Percentiles rank a stretch among this genome's conserved stretches.
Conservation (phyloP, 2,797 vertebrate species). For the Rhyacichthys aspro region DNA sequence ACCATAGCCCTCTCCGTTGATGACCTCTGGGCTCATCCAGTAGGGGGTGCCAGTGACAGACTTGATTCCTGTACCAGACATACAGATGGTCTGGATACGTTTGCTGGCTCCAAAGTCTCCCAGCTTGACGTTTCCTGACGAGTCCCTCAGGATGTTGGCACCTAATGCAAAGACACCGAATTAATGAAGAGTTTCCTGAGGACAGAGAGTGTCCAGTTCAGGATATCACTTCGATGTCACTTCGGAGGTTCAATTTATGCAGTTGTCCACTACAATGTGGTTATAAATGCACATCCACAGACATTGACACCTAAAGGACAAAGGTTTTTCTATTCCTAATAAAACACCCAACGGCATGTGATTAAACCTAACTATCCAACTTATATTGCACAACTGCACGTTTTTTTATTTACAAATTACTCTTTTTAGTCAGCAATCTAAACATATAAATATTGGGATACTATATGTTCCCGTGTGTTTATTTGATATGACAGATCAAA, state of each 20-base stretch:
- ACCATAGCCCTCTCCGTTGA: conserved; percentile 97
- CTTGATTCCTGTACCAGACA: conserved; percentile 95
- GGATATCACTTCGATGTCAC: conserved; percentile 5
- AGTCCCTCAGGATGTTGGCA: conserved; percentile 89
- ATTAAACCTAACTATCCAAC: too few species aligned
- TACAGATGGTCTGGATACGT: conserved; percentile 97
- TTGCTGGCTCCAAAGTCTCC: conserved; percentile 99
- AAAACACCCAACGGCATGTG: too few species aligned
- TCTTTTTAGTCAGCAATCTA: too few species aligned
- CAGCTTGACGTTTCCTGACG: conserved; percentile 95
- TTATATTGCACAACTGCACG: too few species aligned
- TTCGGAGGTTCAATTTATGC: conserved; percentile 17
- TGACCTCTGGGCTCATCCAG: conserved; percentile 99
- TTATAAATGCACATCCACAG: conserved; percentile 1
- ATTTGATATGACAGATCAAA: conserved; percentile 2
- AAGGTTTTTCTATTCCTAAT: conserved; percentile 21
- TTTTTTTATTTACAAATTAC: too few species aligned
- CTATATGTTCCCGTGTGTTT: conserved; percentile 7
- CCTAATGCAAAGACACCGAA: conserved; percentile 56
- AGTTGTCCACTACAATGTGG: neutral
- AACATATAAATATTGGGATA: conserved; percentile 29
- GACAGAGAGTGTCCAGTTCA: conserved; percentile 6
- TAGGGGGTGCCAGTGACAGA: conserved; percentile 98
- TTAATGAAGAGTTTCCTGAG: conserved; percentile 38
- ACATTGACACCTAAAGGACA: neutral